phyloP scores from a whole-genome alignment of 2,797 vertebrate species.

The Fundulus diaphanus region DNA sequence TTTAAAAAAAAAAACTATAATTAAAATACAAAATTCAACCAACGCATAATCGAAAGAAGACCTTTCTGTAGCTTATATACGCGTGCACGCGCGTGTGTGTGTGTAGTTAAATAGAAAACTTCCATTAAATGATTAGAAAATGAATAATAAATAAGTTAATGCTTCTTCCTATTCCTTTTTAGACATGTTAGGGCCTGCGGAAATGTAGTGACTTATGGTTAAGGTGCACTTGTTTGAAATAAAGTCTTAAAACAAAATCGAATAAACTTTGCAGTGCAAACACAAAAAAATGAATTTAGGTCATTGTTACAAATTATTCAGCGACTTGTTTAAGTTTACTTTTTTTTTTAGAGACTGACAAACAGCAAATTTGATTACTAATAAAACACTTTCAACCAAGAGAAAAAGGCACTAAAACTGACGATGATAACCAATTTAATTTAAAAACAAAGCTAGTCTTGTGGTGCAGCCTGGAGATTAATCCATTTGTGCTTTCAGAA shows the following conservation, averaged over 20 bases:
- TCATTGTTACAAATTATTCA: neutral
- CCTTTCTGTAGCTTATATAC: slow-evolving; percentile 12
- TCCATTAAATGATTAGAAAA: no score
- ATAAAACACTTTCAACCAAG: neutral
- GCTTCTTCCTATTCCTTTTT: no score
- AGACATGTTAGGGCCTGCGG: no score
- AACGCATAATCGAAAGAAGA: no score
- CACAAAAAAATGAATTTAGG: neutral
- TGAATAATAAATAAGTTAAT: no score
- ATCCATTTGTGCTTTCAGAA: neutral
- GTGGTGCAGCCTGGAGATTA: neutral
- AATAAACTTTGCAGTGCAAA: neutral
- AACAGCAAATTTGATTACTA: neutral
- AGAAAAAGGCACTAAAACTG: neutral
- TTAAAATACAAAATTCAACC: no score
- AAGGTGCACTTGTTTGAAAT: no score
- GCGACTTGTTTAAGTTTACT: neutral
- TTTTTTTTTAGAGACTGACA: neutral
- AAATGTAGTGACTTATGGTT: no score
- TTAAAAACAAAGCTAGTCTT: neutral
- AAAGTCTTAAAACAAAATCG: neutral
- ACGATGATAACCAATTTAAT: neutral
- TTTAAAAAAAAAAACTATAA: neutral
- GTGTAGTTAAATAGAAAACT: neutral
- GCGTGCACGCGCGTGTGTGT: slow-evolving; percentile 21